A percentile compares a stretch with the other conserved stretches of the same genome.
These are phyloP conservation scores for Columbina picui DNA, from an alignment of 2,113 vertebrate genomes.

Conservation along the genomic window DNA sequence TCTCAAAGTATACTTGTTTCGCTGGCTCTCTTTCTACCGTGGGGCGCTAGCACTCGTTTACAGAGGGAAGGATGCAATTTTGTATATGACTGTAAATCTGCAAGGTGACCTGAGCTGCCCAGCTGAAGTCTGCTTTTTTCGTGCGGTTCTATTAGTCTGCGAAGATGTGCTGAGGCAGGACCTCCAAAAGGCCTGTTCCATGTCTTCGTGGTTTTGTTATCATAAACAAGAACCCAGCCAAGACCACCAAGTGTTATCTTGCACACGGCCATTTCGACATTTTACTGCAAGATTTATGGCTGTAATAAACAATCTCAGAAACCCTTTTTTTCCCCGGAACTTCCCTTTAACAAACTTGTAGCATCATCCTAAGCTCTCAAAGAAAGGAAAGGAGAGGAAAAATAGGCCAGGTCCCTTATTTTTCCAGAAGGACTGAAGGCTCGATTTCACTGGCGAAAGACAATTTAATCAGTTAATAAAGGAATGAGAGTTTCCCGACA, in stretches of 20 bases:
- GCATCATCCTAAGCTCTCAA: conserved; percentile 54
- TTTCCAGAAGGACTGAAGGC: conserved; percentile 12
- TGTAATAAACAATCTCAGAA: conserved; percentile 81
- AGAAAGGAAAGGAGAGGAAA: conserved; percentile 17
- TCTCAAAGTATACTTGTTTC: conserved; percentile 58
- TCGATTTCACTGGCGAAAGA: conserved; percentile 17
- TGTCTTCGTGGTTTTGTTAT: conserved; percentile 81
- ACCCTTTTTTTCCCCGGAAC: conserved; percentile 48
- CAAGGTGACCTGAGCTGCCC: conserved; percentile 68
- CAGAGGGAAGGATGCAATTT: conserved; percentile 29
- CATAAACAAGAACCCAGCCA: conserved; percentile 85
- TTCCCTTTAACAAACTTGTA: conserved; percentile 72
- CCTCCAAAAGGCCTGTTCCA: conserved; percentile 83
- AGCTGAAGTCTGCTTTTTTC: conserved; percentile 56
- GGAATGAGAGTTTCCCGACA: conserved; percentile 37
- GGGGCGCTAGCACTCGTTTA: conserved; percentile 40
- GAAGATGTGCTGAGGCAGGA: conserved; percentile 77
- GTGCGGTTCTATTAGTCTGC: conserved; percentile 63
- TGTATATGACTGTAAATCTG: conserved; percentile 56
- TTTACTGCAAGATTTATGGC: conserved; percentile 85
- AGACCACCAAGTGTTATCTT: conserved; percentile 88
- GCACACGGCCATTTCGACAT: conserved; percentile 82
- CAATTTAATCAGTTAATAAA: conserved; percentile 41
- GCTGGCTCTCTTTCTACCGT: conserved; percentile 22
- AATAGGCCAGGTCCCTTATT: conserved; percentile 13